Evolutionary conservation across 2,113 vertebrate species (phyloP).

Genomic region (Chionis minor): DNA sequence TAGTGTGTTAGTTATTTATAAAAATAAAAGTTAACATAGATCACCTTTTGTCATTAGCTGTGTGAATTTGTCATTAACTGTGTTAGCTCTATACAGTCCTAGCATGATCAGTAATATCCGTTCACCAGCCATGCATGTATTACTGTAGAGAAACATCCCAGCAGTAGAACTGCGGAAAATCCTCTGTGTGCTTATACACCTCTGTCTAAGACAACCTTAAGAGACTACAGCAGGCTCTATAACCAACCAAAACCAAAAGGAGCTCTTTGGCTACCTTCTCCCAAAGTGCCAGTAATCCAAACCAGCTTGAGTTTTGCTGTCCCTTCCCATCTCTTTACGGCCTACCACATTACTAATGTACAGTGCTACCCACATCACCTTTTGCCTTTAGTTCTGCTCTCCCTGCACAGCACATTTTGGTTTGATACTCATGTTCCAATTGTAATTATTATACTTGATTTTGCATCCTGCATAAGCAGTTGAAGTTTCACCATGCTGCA

Average conservation of each 20-base stretch:
- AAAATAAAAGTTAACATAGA: not conserved
- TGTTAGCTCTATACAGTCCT: not conserved
- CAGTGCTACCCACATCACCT: not conserved
- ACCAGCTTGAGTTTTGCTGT: not conserved
- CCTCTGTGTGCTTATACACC: not conserved
- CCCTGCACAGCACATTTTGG: not conserved
- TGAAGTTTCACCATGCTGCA: not conserved
- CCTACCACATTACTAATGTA: not conserved
- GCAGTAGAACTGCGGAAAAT: not conserved
- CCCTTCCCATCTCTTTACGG: not conserved
- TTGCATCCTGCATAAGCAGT: not conserved
- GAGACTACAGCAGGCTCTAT: not conserved
- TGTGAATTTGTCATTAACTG: not conserved
- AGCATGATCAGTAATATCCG: not conserved
- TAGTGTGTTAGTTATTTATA: not conserved
- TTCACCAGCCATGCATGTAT: not conserved
- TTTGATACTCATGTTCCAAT: not conserved
- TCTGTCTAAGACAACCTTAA: not conserved
- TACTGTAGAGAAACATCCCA: not conserved
- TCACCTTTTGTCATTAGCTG: not conserved
- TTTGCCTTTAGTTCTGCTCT: not conserved
- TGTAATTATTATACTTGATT: not conserved
- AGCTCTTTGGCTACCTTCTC: not conserved
- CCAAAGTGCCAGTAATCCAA: not conserved
- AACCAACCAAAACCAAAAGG: not conserved